Evolutionary conservation across 2,113 vertebrate genomes (phyloP).

Genomic region (Synodontis membranacea): DNA sequence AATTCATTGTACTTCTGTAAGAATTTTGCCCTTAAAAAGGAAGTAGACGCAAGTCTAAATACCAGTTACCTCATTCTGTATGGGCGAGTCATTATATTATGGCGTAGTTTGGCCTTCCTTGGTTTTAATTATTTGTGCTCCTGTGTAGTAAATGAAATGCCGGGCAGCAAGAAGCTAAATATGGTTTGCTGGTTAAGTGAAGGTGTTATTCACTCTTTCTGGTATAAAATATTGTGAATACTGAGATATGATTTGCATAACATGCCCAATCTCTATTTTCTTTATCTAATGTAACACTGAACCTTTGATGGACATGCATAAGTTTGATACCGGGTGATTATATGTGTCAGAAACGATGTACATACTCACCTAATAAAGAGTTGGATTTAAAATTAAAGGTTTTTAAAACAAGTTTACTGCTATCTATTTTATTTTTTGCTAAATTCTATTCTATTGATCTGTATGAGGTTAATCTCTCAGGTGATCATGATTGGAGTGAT

Average conservation of each 20-base stretch:
- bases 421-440: neutral
- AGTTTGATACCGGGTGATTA: neutral
- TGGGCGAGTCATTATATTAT: neutral
- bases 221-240: neutral
- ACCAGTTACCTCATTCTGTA: neutral
- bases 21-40: neutral
- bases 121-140: neutral
- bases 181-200: neutral
- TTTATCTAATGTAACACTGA: constrained; percentile 14
- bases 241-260: neutral
- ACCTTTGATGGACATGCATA: constrained; percentile 13
- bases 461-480: too few relatives aligned
- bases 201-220: neutral
- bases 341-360: constrained; percentile 1
- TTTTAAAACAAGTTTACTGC: neutral
- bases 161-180: neutral
- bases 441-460: neutral
- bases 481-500: too few relatives aligned
- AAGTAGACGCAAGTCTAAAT: neutral
- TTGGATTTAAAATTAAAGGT: constrained; percentile 14
- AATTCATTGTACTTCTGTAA: neutral
- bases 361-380: neutral
- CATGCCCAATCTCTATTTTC: constrained; percentile 4
- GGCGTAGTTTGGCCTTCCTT: neutral
- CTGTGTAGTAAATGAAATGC: neutral